Evolutionary conservation across 2,113 vertebrate genomes (phyloP).

Genomic region (Ceratotherium simum): DNA sequence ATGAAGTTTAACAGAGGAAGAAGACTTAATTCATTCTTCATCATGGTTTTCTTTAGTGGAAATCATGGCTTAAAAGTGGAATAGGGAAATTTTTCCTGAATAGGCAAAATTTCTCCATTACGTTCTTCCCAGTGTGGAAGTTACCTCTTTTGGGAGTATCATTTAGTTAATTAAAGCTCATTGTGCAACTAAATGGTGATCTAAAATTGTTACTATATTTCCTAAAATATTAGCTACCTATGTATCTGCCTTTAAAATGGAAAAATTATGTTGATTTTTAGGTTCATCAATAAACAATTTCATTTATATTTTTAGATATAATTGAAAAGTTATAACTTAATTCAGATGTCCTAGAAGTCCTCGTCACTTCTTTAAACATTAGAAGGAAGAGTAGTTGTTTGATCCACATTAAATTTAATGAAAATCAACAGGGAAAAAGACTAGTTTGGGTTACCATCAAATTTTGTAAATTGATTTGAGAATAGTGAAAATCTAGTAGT

Average conservation of each 20-base stretch:
- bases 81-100: background rate
- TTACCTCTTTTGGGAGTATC: background rate
- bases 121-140: background rate
- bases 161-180: constrained; percentile 7
- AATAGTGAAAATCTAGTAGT: constrained; percentile 4
- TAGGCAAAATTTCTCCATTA: background rate
- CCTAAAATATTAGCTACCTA: background rate
- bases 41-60: background rate
- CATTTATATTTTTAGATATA: constrained; percentile 13
- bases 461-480: constrained; percentile 1
- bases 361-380: constrained; percentile 16
- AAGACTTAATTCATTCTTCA: background rate
- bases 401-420: background rate
- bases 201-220: background rate
- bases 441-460: background rate
- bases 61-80: constrained; percentile 49
- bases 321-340: constrained; percentile 18
- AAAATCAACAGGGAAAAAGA: background rate
- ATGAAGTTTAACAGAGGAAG: background rate
- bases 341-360: background rate
- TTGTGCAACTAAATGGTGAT: background rate
- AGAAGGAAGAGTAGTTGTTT: background rate
- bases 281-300: constrained; percentile 12
- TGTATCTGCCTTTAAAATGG: constrained; percentile 22
- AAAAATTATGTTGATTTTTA: constrained; percentile 4